Percentiles rank a stretch among this genome's conserved stretches.
Evolutionary conservation across 1,140 invertebrate genomes (phyloP).

Genomic region (Drosophila baimaii): DNA sequence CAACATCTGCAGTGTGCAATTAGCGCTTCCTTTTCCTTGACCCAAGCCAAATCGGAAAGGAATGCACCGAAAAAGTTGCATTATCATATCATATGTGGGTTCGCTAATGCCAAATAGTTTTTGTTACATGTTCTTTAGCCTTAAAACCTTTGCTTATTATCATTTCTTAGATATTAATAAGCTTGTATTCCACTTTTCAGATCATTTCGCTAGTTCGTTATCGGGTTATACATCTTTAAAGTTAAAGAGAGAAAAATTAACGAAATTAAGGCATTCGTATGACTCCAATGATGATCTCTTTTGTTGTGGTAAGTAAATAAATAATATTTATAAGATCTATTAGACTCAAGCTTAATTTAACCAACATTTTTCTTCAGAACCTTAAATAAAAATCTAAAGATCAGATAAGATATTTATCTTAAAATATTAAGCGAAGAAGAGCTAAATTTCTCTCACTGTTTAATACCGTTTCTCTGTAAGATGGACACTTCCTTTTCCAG

Average conservation of each 20-base stretch:
- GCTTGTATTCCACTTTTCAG: neutral
- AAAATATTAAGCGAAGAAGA: neutral
- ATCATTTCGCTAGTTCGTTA: neutral
- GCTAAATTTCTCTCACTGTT: neutral
- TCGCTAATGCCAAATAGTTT: neutral
- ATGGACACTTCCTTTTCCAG: conserved; percentile 9
- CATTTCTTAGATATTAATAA: neutral
- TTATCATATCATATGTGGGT: neutral
- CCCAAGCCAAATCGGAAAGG: conserved; percentile 16
- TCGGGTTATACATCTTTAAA: neutral
- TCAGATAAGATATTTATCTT: neutral
- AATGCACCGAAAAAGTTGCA: neutral
- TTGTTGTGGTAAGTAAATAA: neutral
- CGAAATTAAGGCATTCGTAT: neutral
- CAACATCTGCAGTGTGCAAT: conserved; percentile 49
- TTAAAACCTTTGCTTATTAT: no score
- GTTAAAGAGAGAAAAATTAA: neutral
- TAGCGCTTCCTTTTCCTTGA: conserved; percentile 62
- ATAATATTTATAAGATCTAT: neutral
- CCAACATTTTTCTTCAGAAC: no score
- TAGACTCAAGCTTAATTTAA: neutral
- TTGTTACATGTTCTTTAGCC: neutral
- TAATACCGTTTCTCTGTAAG: neutral
- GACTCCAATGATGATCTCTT: no score
- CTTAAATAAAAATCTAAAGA: neutral